phyloP scores from a whole-genome alignment of 2,797 vertebrate species.

The Sylvilagus floridanus region DNA sequence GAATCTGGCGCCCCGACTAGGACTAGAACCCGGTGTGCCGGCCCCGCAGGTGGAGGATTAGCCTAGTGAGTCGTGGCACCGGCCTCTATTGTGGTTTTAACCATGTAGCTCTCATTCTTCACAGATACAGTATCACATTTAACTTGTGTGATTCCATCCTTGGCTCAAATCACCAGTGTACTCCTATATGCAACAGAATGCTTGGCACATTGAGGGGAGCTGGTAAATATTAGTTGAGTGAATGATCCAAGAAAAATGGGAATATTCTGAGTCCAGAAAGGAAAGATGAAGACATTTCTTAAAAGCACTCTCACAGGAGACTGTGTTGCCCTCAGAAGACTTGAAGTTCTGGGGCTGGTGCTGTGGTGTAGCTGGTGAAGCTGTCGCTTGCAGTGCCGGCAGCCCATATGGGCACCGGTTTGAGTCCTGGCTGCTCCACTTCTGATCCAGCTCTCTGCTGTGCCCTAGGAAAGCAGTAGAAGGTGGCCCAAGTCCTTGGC shows the following conservation, averaged over 20 bases:
- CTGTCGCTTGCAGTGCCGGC: too few species aligned
- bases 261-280: conserved; percentile 22
- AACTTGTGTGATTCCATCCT: not conserved
- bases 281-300: not conserved
- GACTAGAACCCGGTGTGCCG: too few species aligned
- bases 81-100: not conserved
- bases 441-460: too few species aligned
- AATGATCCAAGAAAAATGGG: not conserved
- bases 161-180: not conserved
- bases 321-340: not conserved
- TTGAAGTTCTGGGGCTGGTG: too few species aligned
- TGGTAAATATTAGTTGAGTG: not conserved
- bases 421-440: too few species aligned
- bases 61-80: too few species aligned
- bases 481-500: too few species aligned
- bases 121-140: not conserved
- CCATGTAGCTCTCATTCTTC: not conserved
- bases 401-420: too few species aligned
- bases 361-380: too few species aligned
- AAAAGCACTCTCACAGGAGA: not conserved
- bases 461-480: too few species aligned
- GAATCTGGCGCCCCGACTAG: too few species aligned
- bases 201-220: not conserved
- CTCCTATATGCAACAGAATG: not conserved
- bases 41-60: too few species aligned